phyloP scores from a whole-genome alignment of 1,140 invertebrate genomes.

The Pinna nobilis region DNA sequence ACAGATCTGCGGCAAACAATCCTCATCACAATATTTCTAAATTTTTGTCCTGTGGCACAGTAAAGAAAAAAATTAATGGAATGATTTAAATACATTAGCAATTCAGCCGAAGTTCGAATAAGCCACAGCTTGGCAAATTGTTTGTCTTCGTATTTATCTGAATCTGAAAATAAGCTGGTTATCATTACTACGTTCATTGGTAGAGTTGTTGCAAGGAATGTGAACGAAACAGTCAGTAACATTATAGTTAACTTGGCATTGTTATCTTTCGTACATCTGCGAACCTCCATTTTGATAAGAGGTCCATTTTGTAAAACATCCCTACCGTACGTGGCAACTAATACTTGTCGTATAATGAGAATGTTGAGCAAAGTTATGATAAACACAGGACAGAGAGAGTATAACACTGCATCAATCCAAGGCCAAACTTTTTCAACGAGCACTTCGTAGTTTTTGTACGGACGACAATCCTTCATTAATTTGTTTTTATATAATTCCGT shows the following conservation, averaged over 20 bases:
- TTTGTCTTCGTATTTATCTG: conserved; percentile 13
- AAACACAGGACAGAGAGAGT: conserved; percentile 60
- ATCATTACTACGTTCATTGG: conserved; percentile 71
- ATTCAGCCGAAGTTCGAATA: conserved; percentile 58
- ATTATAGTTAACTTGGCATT: conserved; percentile 69
- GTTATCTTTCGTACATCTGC: conserved; percentile 54
- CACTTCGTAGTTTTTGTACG: conserved; percentile 9
- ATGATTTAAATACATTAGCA: conserved; percentile 74
- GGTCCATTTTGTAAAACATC: conserved; percentile 45
- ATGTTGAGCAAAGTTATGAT: conserved; percentile 56
- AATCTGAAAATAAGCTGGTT: conserved; percentile 14
- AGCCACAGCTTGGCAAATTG: conserved; percentile 46
- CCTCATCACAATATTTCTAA: conserved; percentile 65
- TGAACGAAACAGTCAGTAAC: conserved; percentile 72
- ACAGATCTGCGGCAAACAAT: conserved; percentile 56
- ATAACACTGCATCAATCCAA: conserved; percentile 64
- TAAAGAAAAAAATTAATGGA: conserved; percentile 75
- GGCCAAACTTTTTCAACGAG: conserved; percentile 54
- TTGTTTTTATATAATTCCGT: conserved; percentile 24
- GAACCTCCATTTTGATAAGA: conserved; percentile 40
- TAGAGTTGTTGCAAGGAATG: conserved; percentile 70
- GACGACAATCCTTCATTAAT: conserved; percentile 26
- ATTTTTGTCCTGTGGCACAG: conserved; percentile 72
- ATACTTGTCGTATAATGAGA: conserved; percentile 56
- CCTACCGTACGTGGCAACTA: conserved; percentile 46